phyloP scores from a whole-genome alignment of 2,113 vertebrate species.

The Brachypodius melanocephalos region DNA sequence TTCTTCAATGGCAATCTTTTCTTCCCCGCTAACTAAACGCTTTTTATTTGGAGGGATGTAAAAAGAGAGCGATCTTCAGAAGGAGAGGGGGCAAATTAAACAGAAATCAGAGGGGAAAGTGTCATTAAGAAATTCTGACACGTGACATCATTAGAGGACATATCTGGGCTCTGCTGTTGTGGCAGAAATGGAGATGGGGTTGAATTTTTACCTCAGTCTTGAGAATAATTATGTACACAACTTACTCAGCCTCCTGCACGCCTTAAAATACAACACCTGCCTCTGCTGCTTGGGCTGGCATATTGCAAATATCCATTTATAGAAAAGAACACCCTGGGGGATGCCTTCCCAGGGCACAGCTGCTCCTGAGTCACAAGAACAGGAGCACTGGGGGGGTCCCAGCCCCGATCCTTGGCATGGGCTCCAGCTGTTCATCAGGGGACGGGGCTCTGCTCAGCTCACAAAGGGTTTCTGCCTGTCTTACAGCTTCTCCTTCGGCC shows the following conservation, averaged over 20 bases:
- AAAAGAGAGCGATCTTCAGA: constrained; percentile 50
- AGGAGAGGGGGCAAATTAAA: constrained; percentile 26
- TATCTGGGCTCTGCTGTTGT: background rate
- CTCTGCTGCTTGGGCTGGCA: background rate
- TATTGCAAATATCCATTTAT: background rate
- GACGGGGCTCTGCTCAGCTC: background rate
- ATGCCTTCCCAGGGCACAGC: fast-evolving
- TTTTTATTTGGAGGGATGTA: constrained; percentile 38
- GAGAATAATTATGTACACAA: background rate
- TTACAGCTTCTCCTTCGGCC: background rate
- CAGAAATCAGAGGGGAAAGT: constrained; percentile 21
- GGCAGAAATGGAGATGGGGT: background rate
- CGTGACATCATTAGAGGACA: background rate
- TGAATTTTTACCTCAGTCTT: background rate
- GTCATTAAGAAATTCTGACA: constrained; percentile 36
- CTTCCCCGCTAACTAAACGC: background rate
- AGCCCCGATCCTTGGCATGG: fast-evolving
- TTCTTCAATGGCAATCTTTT: constrained; percentile 45
- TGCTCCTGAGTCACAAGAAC: fast-evolving
- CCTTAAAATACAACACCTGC: background rate
- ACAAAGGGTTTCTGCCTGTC: background rate
- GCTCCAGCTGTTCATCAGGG: background rate
- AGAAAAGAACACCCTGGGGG: background rate
- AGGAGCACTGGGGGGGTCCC: background rate
- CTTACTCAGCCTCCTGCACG: background rate